Evolutionary conservation across 2,888 invertebrate species (phyloP).

Genomic region (Noctua pronuba): DNA sequence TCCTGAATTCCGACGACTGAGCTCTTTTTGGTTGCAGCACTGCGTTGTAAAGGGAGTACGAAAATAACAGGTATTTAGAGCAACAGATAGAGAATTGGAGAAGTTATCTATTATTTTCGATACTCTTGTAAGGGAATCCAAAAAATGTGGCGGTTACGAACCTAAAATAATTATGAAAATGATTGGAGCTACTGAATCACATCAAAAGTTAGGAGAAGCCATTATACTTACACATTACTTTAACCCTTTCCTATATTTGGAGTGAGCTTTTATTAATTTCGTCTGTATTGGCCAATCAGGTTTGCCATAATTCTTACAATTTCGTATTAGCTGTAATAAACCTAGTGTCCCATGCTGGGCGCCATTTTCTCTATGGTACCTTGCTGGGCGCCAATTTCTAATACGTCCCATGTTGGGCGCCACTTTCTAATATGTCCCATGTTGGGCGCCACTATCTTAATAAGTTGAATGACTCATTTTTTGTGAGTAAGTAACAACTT

Average conservation of each 20-base stretch:
- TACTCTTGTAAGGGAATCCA: neutral
- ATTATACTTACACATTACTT: neutral
- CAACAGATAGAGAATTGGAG: neutral
- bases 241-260: neutral
- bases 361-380: neutral
- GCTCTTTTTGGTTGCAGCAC: constrained; percentile 65
- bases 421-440: neutral
- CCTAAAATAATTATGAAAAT: neutral
- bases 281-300: neutral
- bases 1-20: constrained; percentile 55
- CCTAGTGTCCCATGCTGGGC: neutral
- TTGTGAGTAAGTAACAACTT: neutral
- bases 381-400: neutral
- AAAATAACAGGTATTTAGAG: constrained; percentile 25
- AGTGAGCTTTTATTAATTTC: neutral
- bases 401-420: constrained; percentile 4
- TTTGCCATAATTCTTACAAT: neutral
- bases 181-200: neutral
- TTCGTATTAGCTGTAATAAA: neutral
- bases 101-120: neutral
- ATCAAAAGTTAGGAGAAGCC: neutral
- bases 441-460: constrained; percentile 7
- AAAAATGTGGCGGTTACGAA: neutral
- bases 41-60: neutral
- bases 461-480: neutral